A percentile compares a stretch with the other conserved stretches of the same genome.
Conservation (phyloP, 1,140 invertebrate genomes). For the Mylabris phalerata region DNA sequence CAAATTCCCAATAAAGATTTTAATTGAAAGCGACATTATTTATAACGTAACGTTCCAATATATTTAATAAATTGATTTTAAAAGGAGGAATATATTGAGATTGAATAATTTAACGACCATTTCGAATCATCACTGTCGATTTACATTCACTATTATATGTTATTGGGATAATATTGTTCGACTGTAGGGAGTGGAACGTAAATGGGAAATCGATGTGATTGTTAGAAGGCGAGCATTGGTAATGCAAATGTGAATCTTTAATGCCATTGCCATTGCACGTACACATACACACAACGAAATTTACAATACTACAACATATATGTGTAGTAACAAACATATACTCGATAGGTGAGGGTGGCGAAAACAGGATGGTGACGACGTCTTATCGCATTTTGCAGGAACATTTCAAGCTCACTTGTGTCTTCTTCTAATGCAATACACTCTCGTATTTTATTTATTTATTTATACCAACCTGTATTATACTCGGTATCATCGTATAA, state of each 20-base stretch:
- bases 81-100: too few relatives aligned
- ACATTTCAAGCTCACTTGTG: slow-evolving; percentile 9
- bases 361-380: neutral
- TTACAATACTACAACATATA: too few relatives aligned
- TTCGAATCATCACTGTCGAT: too few relatives aligned
- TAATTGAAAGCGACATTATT: too few relatives aligned
- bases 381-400: slow-evolving; percentile 28
- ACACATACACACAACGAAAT: neutral
- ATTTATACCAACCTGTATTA: slow-evolving; percentile 4
- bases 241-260: slow-evolving; percentile 22
- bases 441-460: slow-evolving; percentile 27
- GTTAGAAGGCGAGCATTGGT: slow-evolving; percentile 1
- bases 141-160: too few relatives aligned
- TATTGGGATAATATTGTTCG: too few relatives aligned
- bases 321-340: too few relatives aligned
- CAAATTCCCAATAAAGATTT: too few relatives aligned
- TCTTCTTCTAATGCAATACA: slow-evolving; percentile 20
- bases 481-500: too few relatives aligned
- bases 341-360: slow-evolving; percentile 8
- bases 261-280: slow-evolving; percentile 10
- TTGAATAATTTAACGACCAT: too few relatives aligned
- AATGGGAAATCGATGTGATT: slow-evolving; percentile 24
- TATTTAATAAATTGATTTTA: too few relatives aligned
- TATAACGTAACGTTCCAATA: too few relatives aligned
- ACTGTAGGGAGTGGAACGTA: neutral